Percentiles rank a stretch among this genome's conserved stretches.
Evolutionary conservation across 2,888 invertebrate species (phyloP).

Genomic region (Nomada ferruginata): DNA sequence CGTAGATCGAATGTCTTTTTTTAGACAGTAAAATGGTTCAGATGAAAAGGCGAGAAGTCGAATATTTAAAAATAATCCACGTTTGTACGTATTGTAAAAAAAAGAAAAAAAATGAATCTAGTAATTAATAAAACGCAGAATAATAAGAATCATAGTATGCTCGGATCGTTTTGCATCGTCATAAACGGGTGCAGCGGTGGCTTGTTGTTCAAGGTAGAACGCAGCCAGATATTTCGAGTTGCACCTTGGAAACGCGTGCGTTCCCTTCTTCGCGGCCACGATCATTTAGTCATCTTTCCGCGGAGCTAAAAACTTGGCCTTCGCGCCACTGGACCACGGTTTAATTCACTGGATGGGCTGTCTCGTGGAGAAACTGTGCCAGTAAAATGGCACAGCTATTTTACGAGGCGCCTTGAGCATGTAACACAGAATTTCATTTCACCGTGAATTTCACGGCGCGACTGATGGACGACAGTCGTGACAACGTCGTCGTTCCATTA

Average conservation of each 20-base stretch:
- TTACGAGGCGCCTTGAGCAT: conserved; percentile 78
- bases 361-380: conserved; percentile 76
- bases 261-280: conserved; percentile 8
- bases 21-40: conserved; percentile 2
- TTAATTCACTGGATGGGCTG: conserved; percentile 74
- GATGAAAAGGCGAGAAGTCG: too few relatives aligned
- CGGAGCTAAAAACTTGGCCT: conserved; percentile 74
- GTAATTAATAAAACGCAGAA: too few relatives aligned
- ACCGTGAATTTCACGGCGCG: conserved; percentile 41
- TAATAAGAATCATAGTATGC: background rate
- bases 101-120: background rate
- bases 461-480: conserved; percentile 22
- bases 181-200: background rate
- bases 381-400: conserved; percentile 79
- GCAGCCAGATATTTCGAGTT: conserved; percentile 21
- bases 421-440: conserved; percentile 70
- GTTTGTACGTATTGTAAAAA: too few relatives aligned
- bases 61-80: too few relatives aligned
- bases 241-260: conserved; percentile 20
- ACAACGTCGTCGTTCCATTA: conserved; percentile 29
- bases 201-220: conserved; percentile 20
- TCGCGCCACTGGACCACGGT: conserved; percentile 62
- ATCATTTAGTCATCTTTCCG: conserved; percentile 56
- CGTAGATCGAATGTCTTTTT: conserved; percentile 26
- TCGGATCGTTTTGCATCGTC: background rate